Conservation (phyloP, 2,888 invertebrate species). For the Tiliacea aurago region DNA sequence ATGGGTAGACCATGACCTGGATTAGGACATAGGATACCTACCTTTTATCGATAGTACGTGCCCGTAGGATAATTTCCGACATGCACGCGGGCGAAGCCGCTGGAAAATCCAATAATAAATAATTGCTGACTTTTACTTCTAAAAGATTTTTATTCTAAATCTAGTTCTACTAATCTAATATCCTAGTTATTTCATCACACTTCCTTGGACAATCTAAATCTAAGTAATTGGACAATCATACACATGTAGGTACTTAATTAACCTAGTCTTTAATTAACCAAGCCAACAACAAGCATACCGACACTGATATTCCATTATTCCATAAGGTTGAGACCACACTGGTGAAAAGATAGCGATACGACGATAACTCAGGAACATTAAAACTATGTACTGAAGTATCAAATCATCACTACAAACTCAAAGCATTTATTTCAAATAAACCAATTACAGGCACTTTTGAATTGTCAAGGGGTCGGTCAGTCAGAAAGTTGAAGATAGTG, state of each 20-base stretch:
- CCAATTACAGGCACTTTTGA: too few species aligned
- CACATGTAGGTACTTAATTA: neutral
- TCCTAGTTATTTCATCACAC: neutral
- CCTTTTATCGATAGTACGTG: too few species aligned
- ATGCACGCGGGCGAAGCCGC: too few species aligned
- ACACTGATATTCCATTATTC: neutral
- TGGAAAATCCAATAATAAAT: neutral
- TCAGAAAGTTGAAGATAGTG: too few species aligned
- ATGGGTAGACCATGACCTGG: too few species aligned
- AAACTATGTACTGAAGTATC: neutral
- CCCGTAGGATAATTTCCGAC: too few species aligned
- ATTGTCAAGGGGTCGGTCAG: too few species aligned
- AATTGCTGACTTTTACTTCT: neutral
- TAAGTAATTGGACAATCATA: too few species aligned
- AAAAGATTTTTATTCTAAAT: neutral
- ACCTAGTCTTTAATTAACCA: neutral
- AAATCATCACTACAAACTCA: neutral
- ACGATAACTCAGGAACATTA: neutral
- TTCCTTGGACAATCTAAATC: too few species aligned
- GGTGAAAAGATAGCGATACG: neutral
- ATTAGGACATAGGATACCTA: too few species aligned
- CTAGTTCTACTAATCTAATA: neutral
- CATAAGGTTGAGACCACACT: slow-evolving; percentile 6
- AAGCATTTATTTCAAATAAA: too few species aligned
- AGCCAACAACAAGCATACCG: neutral